Evolutionary conservation across 2,888 invertebrate species (phyloP).

Genomic region (Scaptomyza reducta): DNA sequence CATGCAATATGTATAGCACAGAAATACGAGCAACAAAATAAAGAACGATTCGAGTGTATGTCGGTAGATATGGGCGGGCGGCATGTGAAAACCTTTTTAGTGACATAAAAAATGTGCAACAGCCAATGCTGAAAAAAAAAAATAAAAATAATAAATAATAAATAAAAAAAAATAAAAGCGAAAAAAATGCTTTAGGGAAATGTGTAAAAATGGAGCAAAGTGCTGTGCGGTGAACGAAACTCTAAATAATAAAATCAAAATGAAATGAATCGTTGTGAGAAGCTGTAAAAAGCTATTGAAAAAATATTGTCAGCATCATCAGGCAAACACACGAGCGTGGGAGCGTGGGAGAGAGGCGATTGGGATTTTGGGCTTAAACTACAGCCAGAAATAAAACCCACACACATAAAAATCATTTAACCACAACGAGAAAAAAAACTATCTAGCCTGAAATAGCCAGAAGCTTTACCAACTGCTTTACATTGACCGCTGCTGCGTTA

Average conservation of each 20-base stretch:
- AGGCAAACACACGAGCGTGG: constrained; percentile 12
- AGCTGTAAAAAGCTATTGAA: constrained; percentile 65
- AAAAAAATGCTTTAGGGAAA: constrained; percentile 16
- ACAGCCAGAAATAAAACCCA: constrained; percentile 34
- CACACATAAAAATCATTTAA: constrained; percentile 63
- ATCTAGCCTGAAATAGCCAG: constrained; percentile 34
- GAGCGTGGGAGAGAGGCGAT: neutral
- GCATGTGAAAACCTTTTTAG: constrained; percentile 67
- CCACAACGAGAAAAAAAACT: constrained; percentile 52
- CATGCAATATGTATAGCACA: constrained; percentile 53
- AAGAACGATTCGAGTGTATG: constrained; percentile 9
- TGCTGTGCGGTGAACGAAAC: constrained; percentile 26
- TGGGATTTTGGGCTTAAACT: constrained; percentile 4
- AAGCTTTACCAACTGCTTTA: constrained; percentile 37
- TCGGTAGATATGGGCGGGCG: constrained; percentile 28
- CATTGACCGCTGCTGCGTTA: constrained; percentile 28
- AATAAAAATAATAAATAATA: constrained; percentile 11
- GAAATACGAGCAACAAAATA: no score
- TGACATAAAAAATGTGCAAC: constrained; percentile 79
- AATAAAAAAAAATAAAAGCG: constrained; percentile 13
- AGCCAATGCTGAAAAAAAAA: constrained; percentile 17
- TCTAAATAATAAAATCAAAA: constrained; percentile 79
- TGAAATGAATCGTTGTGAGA: constrained; percentile 67
- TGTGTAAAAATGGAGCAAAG: constrained; percentile 16
- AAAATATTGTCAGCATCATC: constrained; percentile 70